phyloP scores from a whole-genome alignment of 2,797 vertebrate species.

The Tenualosa ilisha region DNA sequence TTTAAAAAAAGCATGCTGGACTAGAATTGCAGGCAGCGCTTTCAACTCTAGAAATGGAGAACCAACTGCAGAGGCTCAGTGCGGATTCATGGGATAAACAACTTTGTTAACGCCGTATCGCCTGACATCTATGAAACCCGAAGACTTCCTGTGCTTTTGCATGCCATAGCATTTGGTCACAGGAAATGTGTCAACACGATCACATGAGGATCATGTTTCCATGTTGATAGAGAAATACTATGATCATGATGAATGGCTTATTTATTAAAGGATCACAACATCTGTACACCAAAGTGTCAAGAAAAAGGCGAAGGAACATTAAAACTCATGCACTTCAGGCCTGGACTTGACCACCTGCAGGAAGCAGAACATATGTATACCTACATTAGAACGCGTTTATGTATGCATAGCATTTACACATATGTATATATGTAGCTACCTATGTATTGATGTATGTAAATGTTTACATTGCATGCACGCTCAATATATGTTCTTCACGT shows the following conservation, averaged over 20 bases:
- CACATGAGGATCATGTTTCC: conserved; percentile 1
- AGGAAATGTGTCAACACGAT: conserved; percentile 16
- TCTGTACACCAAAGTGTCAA: conserved; percentile 11
- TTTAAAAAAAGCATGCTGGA: background rate
- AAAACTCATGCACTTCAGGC: background rate
- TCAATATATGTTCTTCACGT: background rate
- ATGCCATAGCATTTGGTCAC: conserved; percentile 1
- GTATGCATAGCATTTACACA: background rate
- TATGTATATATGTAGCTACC: background rate
- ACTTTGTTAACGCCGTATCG: background rate
- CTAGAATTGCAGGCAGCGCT: background rate
- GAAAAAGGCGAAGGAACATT: background rate
- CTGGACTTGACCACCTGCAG: background rate
- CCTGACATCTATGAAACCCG: background rate
- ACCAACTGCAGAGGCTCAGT: background rate
- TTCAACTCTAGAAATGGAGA: background rate
- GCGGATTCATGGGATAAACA: background rate
- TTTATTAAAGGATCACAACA: background rate
- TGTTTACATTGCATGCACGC: conserved; percentile 7
- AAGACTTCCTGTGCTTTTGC: conserved; percentile 11
- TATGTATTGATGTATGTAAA: background rate
- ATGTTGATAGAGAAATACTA: conserved; percentile 6
- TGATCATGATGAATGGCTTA: background rate
- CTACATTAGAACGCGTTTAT: background rate
- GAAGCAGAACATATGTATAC: background rate